A percentile compares a stretch with the other conserved stretches of the same genome.
phyloP scores from a whole-genome alignment of 2,888 invertebrate genomes.

The Himalopsyche kuldschensis region DNA sequence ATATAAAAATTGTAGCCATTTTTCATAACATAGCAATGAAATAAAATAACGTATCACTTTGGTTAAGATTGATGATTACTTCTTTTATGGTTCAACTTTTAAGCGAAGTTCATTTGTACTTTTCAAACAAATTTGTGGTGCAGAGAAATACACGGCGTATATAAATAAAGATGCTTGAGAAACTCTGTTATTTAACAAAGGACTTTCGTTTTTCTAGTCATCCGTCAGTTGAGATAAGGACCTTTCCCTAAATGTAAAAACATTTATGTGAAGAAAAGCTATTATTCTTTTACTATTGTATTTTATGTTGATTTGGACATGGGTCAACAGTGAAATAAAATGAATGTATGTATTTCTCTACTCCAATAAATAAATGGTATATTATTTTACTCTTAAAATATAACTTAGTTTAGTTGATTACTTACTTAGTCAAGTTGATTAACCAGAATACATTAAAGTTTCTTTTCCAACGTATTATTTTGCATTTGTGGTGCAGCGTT shows the following conservation, averaged over 20 bases:
- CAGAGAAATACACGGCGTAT: background rate
- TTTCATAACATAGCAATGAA: background rate
- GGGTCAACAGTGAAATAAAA: background rate
- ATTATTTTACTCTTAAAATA: too few species aligned
- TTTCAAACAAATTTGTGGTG: background rate
- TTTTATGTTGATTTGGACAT: conserved; percentile 1
- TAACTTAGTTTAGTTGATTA: too few species aligned
- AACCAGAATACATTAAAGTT: too few species aligned
- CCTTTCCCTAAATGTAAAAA: background rate
- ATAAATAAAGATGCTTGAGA: background rate
- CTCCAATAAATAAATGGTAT: background rate
- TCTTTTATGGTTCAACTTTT: background rate
- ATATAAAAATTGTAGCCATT: background rate
- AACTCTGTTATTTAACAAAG: background rate
- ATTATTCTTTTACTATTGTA: background rate
- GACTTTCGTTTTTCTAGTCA: background rate
- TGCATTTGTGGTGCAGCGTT: too few species aligned
- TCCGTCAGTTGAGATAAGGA: background rate
- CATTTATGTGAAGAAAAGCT: background rate
- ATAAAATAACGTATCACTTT: background rate
- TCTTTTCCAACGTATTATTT: too few species aligned
- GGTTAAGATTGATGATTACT: background rate
- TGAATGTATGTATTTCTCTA: background rate
- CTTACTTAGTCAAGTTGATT: too few species aligned
- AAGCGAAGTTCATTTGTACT: background rate